phyloP scores from a whole-genome alignment of 2,888 invertebrate genomes.

The Bugulina stolonifera region DNA sequence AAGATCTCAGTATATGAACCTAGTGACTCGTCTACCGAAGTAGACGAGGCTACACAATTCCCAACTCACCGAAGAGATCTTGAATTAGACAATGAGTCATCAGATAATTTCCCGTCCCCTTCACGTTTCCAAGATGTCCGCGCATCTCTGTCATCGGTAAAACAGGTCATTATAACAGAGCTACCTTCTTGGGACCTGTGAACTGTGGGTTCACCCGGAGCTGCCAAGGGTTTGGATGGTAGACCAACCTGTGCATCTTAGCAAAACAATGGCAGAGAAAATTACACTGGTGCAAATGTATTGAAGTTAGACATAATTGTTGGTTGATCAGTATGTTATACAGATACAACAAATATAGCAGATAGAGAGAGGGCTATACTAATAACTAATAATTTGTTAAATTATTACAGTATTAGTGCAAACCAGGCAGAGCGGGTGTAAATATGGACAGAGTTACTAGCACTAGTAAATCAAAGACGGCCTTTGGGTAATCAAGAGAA shows the following conservation, averaged over 20 bases:
- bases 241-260: neutral
- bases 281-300: too few relatives aligned
- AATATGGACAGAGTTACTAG: too few relatives aligned
- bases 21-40: neutral
- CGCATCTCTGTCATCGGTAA: neutral
- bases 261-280: too few relatives aligned
- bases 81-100: neutral
- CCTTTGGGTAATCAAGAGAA: too few relatives aligned
- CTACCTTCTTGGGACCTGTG: neutral
- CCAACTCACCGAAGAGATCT: neutral
- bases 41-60: neutral
- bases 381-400: too few relatives aligned
- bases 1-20: neutral
- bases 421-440: too few relatives aligned
- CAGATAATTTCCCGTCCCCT: neutral
- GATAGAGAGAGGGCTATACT: too few relatives aligned
- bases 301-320: too few relatives aligned
- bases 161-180: neutral
- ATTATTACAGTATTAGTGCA: too few relatives aligned
- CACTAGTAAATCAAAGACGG: too few relatives aligned
- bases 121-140: neutral
- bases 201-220: neutral
- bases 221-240: neutral
- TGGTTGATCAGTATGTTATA: too few relatives aligned
- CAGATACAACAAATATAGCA: too few relatives aligned